These are phyloP conservation scores for Tor tambroides DNA, from an alignment of 2,113 vertebrate genomes.

Conservation along the genomic window DNA sequence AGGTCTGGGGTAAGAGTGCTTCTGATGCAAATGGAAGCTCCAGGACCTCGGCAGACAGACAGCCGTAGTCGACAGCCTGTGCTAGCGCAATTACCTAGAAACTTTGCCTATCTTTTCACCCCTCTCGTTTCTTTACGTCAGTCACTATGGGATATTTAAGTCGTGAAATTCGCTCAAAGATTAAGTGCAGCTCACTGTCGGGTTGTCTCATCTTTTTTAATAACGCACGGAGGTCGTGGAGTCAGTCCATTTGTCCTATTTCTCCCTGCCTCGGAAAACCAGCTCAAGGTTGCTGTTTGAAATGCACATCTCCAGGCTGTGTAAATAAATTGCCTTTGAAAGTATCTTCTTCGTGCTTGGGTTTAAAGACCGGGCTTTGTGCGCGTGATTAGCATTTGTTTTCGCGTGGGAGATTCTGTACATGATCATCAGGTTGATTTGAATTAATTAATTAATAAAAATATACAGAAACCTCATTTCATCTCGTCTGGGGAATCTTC, in stretches of 20 bases:
- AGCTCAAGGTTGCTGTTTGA: slow-evolving; percentile 52
- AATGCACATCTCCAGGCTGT: slow-evolving; percentile 21
- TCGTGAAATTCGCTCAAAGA: slow-evolving; percentile 17
- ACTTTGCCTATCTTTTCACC: slow-evolving; percentile 30
- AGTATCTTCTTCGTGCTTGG: not conserved
- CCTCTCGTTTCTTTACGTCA: slow-evolving; percentile 19
- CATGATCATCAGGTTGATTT: slow-evolving; percentile 5
- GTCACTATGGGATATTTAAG: slow-evolving; percentile 40
- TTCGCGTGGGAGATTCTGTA: not conserved
- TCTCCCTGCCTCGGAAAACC: slow-evolving; percentile 40
- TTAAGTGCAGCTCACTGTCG: slow-evolving; percentile 23
- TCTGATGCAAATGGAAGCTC: slow-evolving; percentile 29
- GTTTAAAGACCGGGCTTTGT: slow-evolving; percentile 6
- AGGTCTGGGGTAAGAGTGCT: slow-evolving; percentile 30
- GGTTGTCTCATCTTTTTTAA: slow-evolving; percentile 44
- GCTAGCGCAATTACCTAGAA: slow-evolving; percentile 8
- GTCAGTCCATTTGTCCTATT: slow-evolving; percentile 47
- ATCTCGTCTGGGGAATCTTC: not conserved
- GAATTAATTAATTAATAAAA: slow-evolving; percentile 5
- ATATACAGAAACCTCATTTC: not conserved
- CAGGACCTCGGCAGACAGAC: not conserved
- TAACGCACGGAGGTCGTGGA: slow-evolving; percentile 13
- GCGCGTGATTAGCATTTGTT: slow-evolving; percentile 19
- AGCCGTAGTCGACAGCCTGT: not conserved
- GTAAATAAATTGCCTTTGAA: slow-evolving; percentile 54